These are phyloP conservation scores for Austrolebias charrua DNA, from an alignment of 2,797 vertebrate genomes.

Conservation along the genomic window DNA sequence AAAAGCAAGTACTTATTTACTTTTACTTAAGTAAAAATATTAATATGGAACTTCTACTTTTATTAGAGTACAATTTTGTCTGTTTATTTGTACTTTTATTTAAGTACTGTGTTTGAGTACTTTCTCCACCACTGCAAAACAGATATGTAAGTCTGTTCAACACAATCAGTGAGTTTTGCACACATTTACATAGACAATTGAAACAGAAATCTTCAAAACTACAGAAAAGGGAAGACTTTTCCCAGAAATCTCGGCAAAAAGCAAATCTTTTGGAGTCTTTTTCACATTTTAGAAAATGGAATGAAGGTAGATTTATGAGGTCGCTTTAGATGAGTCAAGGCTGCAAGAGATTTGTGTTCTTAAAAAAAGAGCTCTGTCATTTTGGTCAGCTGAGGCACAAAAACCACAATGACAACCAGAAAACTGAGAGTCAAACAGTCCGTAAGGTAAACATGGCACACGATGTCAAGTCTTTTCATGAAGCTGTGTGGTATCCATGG, in stretches of 20 bases:
- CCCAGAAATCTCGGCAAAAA: background rate
- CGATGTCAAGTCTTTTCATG: constrained; percentile 19
- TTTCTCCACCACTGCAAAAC: background rate
- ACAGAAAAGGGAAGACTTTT: constrained; percentile 1
- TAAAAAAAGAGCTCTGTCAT: constrained; percentile 44
- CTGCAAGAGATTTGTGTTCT: constrained; percentile 11
- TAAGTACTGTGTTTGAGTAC: too few relatives aligned
- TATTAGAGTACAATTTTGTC: too few relatives aligned
- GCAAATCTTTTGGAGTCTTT: background rate
- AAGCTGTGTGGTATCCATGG: constrained; percentile 19
- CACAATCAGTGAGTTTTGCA: background rate
- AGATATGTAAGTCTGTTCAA: constrained; percentile 6
- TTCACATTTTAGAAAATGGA: background rate
- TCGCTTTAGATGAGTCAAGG: constrained; percentile 24
- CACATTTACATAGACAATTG: constrained; percentile 4
- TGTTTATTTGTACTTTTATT: too few relatives aligned
- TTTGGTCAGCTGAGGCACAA: constrained; percentile 32
- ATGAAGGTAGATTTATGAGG: constrained; percentile 23
- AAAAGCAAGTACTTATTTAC: too few relatives aligned
- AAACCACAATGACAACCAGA: constrained; percentile 50
- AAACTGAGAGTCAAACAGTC: constrained; percentile 30
- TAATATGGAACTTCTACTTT: too few relatives aligned
- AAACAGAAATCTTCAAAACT: background rate
- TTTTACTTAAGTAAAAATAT: too few relatives aligned
- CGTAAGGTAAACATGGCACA: constrained; percentile 47